Evolutionary conservation across 2,113 vertebrate species (phyloP).

Genomic region (Columba livia): DNA sequence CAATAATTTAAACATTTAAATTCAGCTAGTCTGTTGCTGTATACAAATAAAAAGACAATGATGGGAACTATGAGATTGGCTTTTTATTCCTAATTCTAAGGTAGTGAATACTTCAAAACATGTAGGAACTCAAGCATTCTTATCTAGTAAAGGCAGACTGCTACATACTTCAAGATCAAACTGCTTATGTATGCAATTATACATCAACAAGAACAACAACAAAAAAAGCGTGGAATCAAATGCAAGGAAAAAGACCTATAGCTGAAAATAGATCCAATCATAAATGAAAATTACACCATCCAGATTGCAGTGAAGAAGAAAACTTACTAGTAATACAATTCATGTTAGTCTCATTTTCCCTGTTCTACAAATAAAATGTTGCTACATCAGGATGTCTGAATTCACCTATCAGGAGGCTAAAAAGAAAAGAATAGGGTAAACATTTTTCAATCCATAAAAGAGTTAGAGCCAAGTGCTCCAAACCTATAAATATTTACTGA

Average conservation of each 20-base stretch:
- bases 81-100: neutral
- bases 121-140: neutral
- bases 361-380: neutral
- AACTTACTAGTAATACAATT: neutral
- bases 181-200: neutral
- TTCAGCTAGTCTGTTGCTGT: neutral
- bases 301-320: neutral
- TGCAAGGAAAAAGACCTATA: neutral
- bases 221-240: neutral
- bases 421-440: neutral
- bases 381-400: neutral
- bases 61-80: neutral
- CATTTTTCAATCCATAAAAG: neutral
- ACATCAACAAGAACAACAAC: neutral
- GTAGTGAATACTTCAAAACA: neutral
- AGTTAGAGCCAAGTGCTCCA: neutral
- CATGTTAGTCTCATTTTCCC: neutral
- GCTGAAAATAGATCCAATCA: neutral
- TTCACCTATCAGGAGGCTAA: neutral
- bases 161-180: neutral
- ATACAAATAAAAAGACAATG: neutral
- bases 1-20: slow-evolving; percentile 11
- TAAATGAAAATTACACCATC: neutral
- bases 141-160: neutral
- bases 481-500: neutral